A percentile compares a stretch with the other conserved stretches of the same genome.
phyloP scores from a whole-genome alignment of 2,113 vertebrate genomes.

The Lophura nycthemera region DNA sequence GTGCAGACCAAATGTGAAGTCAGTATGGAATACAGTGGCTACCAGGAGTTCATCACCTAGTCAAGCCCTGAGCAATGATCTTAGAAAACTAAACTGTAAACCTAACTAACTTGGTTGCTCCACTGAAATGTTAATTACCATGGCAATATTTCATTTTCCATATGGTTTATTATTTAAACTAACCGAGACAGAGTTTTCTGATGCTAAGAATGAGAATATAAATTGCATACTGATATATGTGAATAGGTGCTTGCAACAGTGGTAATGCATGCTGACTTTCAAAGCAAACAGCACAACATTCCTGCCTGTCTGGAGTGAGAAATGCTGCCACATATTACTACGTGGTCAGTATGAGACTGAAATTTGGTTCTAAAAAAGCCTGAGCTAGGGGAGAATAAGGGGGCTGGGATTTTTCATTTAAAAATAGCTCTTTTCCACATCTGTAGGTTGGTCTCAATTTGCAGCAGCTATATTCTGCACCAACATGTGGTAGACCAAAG shows the following conservation, averaged over 20 bases:
- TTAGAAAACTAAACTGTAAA: neutral
- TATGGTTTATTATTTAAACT: neutral
- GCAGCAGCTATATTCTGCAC: slow-evolving; percentile 68
- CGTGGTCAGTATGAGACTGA: slow-evolving; percentile 19
- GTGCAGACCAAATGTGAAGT: neutral
- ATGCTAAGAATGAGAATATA: neutral
- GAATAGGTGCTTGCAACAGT: neutral
- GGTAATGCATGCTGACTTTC: neutral
- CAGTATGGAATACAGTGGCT: fast-evolving
- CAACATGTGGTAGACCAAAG: slow-evolving; percentile 65
- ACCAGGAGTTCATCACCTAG: neutral
- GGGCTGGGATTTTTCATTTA: slow-evolving; percentile 55
- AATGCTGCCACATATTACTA: slow-evolving; percentile 14
- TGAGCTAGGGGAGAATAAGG: slow-evolving; percentile 18
- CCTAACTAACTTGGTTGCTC: neutral
- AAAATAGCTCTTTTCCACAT: slow-evolving; percentile 64
- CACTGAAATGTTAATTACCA: neutral
- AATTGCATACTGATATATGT: neutral
- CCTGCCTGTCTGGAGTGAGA: slow-evolving; percentile 58
- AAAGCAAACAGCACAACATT: slow-evolving; percentile 51
- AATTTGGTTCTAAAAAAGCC: slow-evolving; percentile 61
- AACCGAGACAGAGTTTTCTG: neutral
- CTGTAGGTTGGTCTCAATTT: slow-evolving; percentile 56
- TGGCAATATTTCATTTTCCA: neutral
- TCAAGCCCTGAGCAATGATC: neutral